Conservation (phyloP, 92 coral and sea anemone genomes). For the Pocillopora grandis region DNA sequence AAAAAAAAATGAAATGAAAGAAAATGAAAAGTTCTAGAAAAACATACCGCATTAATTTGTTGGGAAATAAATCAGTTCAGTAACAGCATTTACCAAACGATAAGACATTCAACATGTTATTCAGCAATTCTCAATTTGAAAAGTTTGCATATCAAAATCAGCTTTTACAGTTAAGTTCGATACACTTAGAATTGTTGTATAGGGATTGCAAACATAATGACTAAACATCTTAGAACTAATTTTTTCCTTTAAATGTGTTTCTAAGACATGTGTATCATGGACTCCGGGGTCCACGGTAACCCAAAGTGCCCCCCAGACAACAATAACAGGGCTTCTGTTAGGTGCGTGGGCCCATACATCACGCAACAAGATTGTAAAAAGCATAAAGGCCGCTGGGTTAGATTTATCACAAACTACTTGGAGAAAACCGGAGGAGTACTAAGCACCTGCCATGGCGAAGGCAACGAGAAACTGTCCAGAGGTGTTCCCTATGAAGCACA, state of each 20-base stretch:
- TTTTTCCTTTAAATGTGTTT: background rate
- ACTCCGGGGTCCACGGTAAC: background rate
- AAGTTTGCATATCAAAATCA: too few relatives aligned
- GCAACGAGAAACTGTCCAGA: background rate
- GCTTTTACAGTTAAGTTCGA: too few relatives aligned
- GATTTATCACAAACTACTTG: constrained; percentile 20
- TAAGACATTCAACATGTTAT: too few relatives aligned
- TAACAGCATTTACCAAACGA: too few relatives aligned
- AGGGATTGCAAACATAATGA: too few relatives aligned
- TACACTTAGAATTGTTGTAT: too few relatives aligned
- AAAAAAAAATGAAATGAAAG: too few relatives aligned
- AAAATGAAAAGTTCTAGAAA: too few relatives aligned
- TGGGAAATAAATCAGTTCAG: too few relatives aligned
- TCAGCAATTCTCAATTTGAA: too few relatives aligned
- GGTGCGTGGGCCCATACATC: constrained; percentile 17
- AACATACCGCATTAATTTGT: too few relatives aligned
- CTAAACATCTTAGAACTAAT: background rate
- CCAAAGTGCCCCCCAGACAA: background rate
- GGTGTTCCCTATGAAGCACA: constrained; percentile 31
- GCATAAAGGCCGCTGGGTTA: constrained; percentile 4
- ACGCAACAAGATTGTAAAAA: background rate
- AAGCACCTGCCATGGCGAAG: background rate
- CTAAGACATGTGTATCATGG: constrained; percentile 22
- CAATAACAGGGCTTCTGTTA: background rate
- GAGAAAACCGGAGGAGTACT: constrained; percentile 12